These are phyloP conservation scores for Dissostichus mawsoni DNA, from an alignment of 2,113 vertebrate species.

Conservation along the genomic window DNA sequence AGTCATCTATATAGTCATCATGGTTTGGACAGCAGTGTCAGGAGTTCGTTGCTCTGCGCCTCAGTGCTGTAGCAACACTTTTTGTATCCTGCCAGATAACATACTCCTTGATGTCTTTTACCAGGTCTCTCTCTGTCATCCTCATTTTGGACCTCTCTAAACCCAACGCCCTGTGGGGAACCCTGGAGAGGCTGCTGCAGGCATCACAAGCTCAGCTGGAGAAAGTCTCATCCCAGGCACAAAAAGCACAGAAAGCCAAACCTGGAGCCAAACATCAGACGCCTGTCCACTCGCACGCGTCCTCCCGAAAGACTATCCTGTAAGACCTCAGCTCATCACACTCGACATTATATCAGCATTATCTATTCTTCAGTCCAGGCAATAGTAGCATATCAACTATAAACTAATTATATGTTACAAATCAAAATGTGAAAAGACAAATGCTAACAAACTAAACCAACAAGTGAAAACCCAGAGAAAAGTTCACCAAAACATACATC, in stretches of 20 bases:
- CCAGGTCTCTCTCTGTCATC: constrained; percentile 89
- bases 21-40: not conserved
- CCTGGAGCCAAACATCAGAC: constrained; percentile 80
- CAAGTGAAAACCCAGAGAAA: no score
- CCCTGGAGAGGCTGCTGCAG: constrained; percentile 90
- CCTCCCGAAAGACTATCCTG: constrained; percentile 92
- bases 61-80: no score
- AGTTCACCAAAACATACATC: no score
- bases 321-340: constrained; percentile 66
- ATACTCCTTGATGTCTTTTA: constrained; percentile 1
- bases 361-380: not conserved
- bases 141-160: constrained; percentile 94
- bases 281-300: constrained; percentile 70
- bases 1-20: no score
- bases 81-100: not conserved
- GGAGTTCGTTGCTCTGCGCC: no score
- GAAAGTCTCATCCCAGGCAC: constrained; percentile 83
- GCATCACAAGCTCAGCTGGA: constrained; percentile 86
- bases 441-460: no score
- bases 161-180: constrained; percentile 91
- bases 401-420: not conserved
- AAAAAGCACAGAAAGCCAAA: constrained; percentile 81
- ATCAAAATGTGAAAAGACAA: not conserved
- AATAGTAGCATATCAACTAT: not conserved
- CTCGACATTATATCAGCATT: no score